A percentile compares a stretch with the other conserved stretches of the same genome.
These are phyloP conservation scores for Thereva nobilitata DNA, from an alignment of 2,888 invertebrate genomes.

Conservation along the genomic window DNA sequence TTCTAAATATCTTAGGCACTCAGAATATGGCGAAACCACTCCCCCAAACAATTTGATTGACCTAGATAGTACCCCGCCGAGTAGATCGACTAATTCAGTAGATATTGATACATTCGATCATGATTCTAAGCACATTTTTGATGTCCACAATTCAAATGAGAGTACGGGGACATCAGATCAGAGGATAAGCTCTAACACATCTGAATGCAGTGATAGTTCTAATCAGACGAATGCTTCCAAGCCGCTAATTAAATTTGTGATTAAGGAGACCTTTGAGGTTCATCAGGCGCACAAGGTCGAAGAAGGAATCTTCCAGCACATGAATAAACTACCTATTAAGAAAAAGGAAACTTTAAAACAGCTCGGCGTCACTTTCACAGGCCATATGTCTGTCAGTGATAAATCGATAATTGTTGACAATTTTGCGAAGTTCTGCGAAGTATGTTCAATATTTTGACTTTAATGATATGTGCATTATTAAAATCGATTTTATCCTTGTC, in stretches of 20 bases:
- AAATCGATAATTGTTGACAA: slow-evolving; percentile 59
- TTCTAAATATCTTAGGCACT: slow-evolving; percentile 56
- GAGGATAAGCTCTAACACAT: slow-evolving; percentile 29
- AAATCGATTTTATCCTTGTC: slow-evolving; percentile 37
- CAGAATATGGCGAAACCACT: slow-evolving; percentile 50
- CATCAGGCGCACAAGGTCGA: slow-evolving; percentile 58
- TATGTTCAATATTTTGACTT: slow-evolving; percentile 44
- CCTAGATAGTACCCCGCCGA: slow-evolving; percentile 49
- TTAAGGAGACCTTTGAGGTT: slow-evolving; percentile 57
- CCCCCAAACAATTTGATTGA: slow-evolving; percentile 51
- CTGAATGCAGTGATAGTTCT: slow-evolving; percentile 34
- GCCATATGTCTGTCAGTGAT: slow-evolving; percentile 57
- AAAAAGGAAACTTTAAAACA: slow-evolving; percentile 57
- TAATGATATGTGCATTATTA: slow-evolving; percentile 15
- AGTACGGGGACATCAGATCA: slow-evolving; percentile 32
- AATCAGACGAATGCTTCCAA: slow-evolving; percentile 44
- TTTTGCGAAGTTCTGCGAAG: slow-evolving; percentile 57
- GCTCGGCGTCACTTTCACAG: slow-evolving; percentile 56
- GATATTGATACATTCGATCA: slow-evolving; percentile 50
- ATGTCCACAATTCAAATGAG: slow-evolving; percentile 52
- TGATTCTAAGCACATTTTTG: slow-evolving; percentile 57
- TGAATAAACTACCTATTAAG: slow-evolving; percentile 57
- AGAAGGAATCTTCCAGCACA: slow-evolving; percentile 58
- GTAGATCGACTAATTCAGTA: slow-evolving; percentile 13
- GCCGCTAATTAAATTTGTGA: slow-evolving; percentile 53